Base-by-base conservation (phyloP, 1,140 invertebrate species). In the Lysiphlebus fabarum region DNA sequence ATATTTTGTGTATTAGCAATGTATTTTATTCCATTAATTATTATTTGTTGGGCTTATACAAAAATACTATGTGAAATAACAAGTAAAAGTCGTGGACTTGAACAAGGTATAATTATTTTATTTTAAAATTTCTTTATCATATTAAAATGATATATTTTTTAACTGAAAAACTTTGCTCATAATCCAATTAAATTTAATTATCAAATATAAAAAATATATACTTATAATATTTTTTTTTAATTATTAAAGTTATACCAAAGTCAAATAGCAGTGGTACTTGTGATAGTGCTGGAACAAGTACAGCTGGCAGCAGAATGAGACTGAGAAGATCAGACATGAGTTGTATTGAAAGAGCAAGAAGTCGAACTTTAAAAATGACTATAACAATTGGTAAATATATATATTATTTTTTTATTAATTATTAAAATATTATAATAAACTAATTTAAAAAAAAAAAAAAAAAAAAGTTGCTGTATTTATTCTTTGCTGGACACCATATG, bases 401-500 rank as follows among this genome's bases (percentile, higher is more conserved):
- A 26, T 26, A 26, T 1, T 2, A 26, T 26, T 26, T 1, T 26
- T 26, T 26, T 26, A 26, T 26, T 2, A 26, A 26, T 26, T n/a
- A n/a, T n/a, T 26, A 2, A 26, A 26, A 26, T 26, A 26, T 2
- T 26, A 26, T 4, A 26, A 26, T 26, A 1, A 26, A 26, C 17
- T 26, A 26, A 26, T 26, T 26, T n/a, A n/a, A n/a, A 26, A 26
- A 26, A 26, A 2, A 4, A 26, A 26, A 26, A 26, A 26, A 17
- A 17, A 26, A 26, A 26, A 26, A 26, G 89, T 92, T 0, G 76
- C 85, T 2, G 87, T 87, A 0, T 93, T 92, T 68, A 84, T 91
- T 45, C 82, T 85, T 70, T 92, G 90, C 71, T 92, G 90, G 89
- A 89, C 90, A 10, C 91, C 90, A 0, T 90, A 91, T 63, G 84